Conservation (phyloP, 2,888 invertebrate genomes). For the Phaonia tiefii region DNA sequence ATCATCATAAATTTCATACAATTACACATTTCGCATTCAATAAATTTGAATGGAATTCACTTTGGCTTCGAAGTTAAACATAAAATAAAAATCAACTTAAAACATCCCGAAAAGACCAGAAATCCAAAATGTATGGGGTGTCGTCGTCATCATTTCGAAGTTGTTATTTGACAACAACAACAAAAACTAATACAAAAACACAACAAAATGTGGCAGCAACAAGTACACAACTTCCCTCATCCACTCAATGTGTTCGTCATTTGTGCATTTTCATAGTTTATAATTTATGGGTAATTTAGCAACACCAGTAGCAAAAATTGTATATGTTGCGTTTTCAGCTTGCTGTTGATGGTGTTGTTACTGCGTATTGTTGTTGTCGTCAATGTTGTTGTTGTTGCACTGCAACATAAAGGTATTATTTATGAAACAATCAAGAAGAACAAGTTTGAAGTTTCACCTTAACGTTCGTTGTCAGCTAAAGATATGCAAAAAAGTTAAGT, state of each 20-base stretch:
- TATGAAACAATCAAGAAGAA: conserved; percentile 66
- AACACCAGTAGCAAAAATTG: conserved; percentile 63
- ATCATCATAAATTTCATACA: conserved; percentile 10
- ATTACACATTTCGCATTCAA: not conserved
- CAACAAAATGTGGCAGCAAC: not conserved
- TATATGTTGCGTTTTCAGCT: conserved; percentile 36
- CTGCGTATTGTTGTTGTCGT: conserved; percentile 12
- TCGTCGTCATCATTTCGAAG: not conserved
- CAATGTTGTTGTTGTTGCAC: conserved; percentile 44
- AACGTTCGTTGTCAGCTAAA: not conserved
- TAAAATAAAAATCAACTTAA: not conserved
- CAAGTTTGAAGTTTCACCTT: conserved; percentile 50
- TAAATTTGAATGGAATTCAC: not conserved
- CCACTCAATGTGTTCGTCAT: conserved; percentile 31
- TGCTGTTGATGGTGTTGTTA: not conserved
- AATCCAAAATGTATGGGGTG: not conserved
- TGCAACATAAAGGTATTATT: conserved; percentile 66
- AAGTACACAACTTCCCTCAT: conserved; percentile 21
- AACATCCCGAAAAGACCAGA: conserved; percentile 6
- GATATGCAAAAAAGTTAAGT: conserved; percentile 9
- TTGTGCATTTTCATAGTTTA: conserved; percentile 62
- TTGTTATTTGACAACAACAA: conserved; percentile 15
- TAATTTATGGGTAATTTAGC: conserved; percentile 66
- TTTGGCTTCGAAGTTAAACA: not conserved
- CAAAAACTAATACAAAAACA: conserved; percentile 11